A percentile compares a stretch with the other conserved stretches of the same genome.
These are phyloP conservation scores for Latrodectus hesperus DNA, from an alignment of 2,888 invertebrate genomes.

Conservation along the genomic window DNA sequence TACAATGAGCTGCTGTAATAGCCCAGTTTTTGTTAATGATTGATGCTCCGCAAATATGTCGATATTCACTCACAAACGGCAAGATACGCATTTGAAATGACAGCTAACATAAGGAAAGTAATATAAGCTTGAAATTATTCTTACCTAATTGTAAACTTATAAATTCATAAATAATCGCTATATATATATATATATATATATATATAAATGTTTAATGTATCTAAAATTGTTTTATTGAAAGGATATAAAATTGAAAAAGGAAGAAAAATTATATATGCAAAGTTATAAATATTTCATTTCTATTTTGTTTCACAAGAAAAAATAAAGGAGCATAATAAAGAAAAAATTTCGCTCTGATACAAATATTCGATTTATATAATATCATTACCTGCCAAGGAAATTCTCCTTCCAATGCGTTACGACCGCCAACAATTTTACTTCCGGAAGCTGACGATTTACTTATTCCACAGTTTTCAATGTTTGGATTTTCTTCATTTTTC, in stretches of 20 bases:
- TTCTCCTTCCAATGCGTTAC: constrained; percentile 62
- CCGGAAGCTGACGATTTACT: constrained; percentile 39
- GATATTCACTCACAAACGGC: constrained; percentile 32
- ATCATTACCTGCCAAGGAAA: constrained; percentile 68
- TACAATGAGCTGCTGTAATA: constrained; percentile 70
- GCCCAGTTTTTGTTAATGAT: constrained; percentile 55
- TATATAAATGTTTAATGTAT: too few species aligned
- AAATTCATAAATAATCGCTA: too few species aligned
- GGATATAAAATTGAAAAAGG: too few species aligned
- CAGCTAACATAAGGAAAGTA: constrained; percentile 23
- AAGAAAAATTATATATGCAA: too few species aligned
- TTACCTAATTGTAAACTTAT: background rate
- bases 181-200: too few species aligned
- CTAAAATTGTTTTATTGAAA: too few species aligned
- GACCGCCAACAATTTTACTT: constrained; percentile 65
- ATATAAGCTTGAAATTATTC: background rate
- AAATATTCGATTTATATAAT: too few species aligned
- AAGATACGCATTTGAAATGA: constrained; percentile 55
- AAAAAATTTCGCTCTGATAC: too few species aligned
- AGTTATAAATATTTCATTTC: too few species aligned
- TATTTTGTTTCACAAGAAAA: too few species aligned
- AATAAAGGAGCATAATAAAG: too few species aligned
- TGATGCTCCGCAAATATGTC: constrained; percentile 69
- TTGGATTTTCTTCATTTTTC: constrained; percentile 32
- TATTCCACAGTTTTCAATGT: constrained; percentile 53